Evolutionary conservation across 2,797 vertebrate genomes (phyloP).

Genomic region (Ptychadena robeensis): DNA sequence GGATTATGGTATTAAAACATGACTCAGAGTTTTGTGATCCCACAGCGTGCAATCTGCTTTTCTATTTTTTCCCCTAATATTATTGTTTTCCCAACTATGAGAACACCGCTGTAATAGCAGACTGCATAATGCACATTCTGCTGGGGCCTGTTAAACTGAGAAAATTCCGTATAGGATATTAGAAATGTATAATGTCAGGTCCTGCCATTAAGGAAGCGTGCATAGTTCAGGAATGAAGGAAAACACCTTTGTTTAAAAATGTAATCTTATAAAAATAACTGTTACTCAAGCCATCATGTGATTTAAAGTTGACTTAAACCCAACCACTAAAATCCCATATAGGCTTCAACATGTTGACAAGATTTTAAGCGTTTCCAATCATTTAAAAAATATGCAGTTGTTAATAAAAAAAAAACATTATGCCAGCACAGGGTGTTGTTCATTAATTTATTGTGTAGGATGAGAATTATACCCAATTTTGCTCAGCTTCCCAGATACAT

Average conservation of each 20-base stretch:
- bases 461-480: too few relatives aligned
- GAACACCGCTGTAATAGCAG: not conserved
- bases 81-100: constrained; percentile 29
- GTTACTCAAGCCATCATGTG: too few relatives aligned
- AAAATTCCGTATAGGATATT: constrained; percentile 1
- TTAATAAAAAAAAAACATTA: too few relatives aligned
- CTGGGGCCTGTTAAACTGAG: not conserved
- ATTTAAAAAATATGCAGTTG: too few relatives aligned
- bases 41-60: constrained; percentile 17
- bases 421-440: too few relatives aligned
- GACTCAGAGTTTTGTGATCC: constrained; percentile 45
- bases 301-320: too few relatives aligned
- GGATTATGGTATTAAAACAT: constrained; percentile 29
- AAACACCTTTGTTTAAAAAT: not conserved
- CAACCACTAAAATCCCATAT: too few relatives aligned
- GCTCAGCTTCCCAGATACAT: too few relatives aligned
- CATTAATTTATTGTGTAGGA: too few relatives aligned
- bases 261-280: too few relatives aligned
- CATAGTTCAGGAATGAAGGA: not conserved
- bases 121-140: not conserved
- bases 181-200: not conserved
- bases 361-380: too few relatives aligned
- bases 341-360: too few relatives aligned
- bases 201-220: not conserved
- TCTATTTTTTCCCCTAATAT: constrained; percentile 20